Conservation (phyloP, 2,888 invertebrate genomes). For the Pilophorus perplexus region DNA sequence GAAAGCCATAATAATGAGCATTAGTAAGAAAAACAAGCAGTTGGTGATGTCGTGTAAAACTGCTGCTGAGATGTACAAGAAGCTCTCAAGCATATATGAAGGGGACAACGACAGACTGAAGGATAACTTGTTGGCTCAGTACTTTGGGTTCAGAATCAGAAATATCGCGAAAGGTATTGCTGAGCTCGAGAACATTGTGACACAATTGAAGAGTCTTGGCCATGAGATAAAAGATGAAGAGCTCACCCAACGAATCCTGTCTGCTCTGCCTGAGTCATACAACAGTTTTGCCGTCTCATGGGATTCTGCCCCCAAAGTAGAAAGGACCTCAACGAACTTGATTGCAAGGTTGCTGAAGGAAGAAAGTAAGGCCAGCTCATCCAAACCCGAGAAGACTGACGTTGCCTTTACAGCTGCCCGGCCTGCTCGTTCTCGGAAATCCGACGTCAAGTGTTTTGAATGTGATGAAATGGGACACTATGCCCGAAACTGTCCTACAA, state of each 20-base stretch:
- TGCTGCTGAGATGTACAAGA: neutral
- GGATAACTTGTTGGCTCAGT: no score
- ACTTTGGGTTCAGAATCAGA: no score
- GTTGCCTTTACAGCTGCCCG: no score
- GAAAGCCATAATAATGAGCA: neutral
- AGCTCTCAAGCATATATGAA: neutral
- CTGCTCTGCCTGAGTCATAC: neutral
- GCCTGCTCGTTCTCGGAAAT: no score
- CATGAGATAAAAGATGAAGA: neutral
- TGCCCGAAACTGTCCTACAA: neutral
- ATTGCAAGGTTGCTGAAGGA: neutral
- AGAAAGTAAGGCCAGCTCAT: neutral
- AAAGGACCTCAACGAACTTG: no score
- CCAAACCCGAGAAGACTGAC: no score
- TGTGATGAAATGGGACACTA: neutral
- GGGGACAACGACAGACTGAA: no score
- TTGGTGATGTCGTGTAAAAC: no score
- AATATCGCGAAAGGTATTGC: no score
- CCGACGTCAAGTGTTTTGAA: no score
- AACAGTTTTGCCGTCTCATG: neutral
- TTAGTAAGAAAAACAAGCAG: conserved; percentile 4
- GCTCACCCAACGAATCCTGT: neutral
- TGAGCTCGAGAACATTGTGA: no score
- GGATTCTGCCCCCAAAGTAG: neutral
- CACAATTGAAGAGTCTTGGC: no score